Conservation (phyloP, 1,140 invertebrate genomes). For the Scaptomyza hsui region DNA sequence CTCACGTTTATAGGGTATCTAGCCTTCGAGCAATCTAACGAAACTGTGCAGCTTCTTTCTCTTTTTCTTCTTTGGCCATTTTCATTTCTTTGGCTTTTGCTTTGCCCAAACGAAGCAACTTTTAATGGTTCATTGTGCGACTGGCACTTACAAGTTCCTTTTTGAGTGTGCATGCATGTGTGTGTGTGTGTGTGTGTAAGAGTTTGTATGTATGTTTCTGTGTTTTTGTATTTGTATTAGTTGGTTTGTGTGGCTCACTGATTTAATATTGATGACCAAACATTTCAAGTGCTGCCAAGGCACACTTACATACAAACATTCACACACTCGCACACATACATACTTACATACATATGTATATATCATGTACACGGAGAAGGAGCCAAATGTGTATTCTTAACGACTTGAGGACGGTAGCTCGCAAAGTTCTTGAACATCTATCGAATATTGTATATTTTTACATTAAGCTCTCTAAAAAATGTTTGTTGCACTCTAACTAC, state of each 20-base stretch:
- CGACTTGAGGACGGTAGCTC: constrained; percentile 4
- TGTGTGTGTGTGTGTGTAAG: background rate
- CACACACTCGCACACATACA: constrained; percentile 9
- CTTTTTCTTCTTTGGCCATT: constrained; percentile 12
- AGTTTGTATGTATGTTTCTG: constrained; percentile 10
- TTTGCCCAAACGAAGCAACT: constrained; percentile 69
- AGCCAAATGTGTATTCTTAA: constrained; percentile 36
- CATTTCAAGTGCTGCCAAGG: constrained; percentile 70
- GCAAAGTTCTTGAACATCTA: background rate
- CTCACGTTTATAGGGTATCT: constrained; percentile 18
- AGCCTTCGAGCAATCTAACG: background rate
- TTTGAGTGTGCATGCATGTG: constrained; percentile 9
- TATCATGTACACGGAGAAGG: background rate
- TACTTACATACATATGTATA: constrained; percentile 7
- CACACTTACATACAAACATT: constrained; percentile 29
- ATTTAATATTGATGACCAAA: constrained; percentile 80
- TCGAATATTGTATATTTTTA: background rate
- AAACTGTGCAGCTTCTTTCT: constrained; percentile 1
- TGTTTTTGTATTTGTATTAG: constrained; percentile 37
- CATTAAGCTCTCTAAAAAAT: too few relatives aligned
- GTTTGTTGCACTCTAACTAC: too few relatives aligned
- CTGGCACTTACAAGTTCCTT: constrained; percentile 52
- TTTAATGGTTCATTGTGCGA: constrained; percentile 78
- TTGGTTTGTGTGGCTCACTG: constrained; percentile 60
- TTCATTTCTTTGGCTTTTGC: constrained; percentile 35